Conservation (phyloP, 2,797 vertebrate genomes). For the Hyperoplus lanceolatus region DNA sequence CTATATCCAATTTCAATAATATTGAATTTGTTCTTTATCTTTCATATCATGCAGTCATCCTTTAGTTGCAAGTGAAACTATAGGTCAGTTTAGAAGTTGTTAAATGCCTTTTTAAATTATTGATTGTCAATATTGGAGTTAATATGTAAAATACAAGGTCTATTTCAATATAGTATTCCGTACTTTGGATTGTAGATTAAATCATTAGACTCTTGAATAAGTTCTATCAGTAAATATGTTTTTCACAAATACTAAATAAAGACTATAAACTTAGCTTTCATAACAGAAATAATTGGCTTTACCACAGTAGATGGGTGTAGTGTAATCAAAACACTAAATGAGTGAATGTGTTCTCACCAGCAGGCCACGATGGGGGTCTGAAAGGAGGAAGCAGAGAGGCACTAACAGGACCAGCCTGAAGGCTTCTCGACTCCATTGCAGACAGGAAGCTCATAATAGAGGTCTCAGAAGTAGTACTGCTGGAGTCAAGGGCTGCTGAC, state of each 20-base stretch:
- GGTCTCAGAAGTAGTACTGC: constrained; percentile 93
- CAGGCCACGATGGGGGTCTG: constrained; percentile 94
- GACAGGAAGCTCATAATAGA: constrained; percentile 98
- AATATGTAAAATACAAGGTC: neutral
- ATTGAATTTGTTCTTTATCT: neutral
- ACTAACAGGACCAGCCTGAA: constrained; percentile 95
- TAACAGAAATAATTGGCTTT: neutral
- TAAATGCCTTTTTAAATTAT: neutral
- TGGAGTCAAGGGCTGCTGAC: constrained; percentile 91
- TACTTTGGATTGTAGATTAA: neutral
- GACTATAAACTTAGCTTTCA: neutral
- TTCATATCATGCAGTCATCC: too few relatives aligned
- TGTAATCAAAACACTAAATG: constrained; percentile 6
- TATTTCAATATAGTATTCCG: neutral
- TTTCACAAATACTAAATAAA: neutral
- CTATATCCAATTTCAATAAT: neutral
- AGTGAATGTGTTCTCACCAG: constrained; percentile 82
- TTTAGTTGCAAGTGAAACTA: neutral
- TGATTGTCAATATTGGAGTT: neutral
- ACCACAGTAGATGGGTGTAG: neutral
- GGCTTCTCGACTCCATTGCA: constrained; percentile 93
- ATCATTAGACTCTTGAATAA: neutral
- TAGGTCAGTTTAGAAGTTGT: neutral
- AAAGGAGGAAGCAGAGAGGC: constrained; percentile 94
- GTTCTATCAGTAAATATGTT: neutral